Evolutionary conservation across 2,113 vertebrate species (phyloP).

Genomic region (Mesembrinibis cayennensis): DNA sequence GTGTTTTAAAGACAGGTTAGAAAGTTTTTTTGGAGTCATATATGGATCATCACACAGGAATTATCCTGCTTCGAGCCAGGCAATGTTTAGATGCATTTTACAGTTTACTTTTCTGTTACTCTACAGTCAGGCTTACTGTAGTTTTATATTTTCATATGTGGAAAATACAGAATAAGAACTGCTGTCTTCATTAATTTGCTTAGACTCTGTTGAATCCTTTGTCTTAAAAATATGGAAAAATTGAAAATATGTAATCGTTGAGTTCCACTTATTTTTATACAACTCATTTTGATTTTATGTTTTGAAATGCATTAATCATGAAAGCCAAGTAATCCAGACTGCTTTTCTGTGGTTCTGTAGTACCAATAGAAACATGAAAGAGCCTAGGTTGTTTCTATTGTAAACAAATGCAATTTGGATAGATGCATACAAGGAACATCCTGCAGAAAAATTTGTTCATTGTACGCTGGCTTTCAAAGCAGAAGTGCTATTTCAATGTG

Average conservation of each 20-base stretch:
- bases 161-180: not conserved
- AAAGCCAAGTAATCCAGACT: not conserved
- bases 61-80: not conserved
- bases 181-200: not conserved
- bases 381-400: not conserved
- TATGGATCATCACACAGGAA: not conserved
- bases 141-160: not conserved
- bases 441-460: not conserved
- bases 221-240: not conserved
- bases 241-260: not conserved
- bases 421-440: not conserved
- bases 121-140: not conserved
- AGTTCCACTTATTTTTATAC: not conserved
- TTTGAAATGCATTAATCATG: not conserved
- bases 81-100: not conserved
- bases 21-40: not conserved
- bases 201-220: not conserved
- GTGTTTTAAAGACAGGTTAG: not conserved
- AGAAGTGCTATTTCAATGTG: not conserved
- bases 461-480: not conserved
- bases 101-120: not conserved
- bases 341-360: not conserved
- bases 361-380: not conserved
- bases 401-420: not conserved
- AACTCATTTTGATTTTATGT: not conserved